Evolutionary conservation across 2,888 invertebrate genomes (phyloP).

Genomic region (Podotricha telesiphe): DNA sequence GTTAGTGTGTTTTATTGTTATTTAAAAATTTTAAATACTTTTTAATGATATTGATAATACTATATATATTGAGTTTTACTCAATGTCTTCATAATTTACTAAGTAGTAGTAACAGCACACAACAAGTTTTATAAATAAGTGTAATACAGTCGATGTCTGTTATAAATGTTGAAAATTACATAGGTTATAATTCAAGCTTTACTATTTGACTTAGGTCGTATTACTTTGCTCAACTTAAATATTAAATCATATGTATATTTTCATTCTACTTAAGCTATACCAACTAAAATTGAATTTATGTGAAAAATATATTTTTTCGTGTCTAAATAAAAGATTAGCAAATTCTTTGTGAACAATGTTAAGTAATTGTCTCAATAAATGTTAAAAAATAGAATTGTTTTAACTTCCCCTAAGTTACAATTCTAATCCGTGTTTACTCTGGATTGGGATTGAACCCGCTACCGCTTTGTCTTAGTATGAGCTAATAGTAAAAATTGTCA

Average conservation of each 20-base stretch:
- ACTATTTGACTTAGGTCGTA: neutral
- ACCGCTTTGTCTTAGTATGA: too few relatives aligned
- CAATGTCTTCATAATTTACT: slow-evolving; percentile 16
- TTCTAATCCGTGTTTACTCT: too few relatives aligned
- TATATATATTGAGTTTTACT: neutral
- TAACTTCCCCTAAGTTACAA: too few relatives aligned
- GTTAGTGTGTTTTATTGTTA: too few relatives aligned
- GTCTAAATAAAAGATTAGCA: slow-evolving; percentile 1
- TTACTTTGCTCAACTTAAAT: slow-evolving; percentile 3
- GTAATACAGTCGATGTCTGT: neutral
- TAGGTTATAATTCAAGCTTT: neutral
- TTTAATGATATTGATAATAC: too few relatives aligned
- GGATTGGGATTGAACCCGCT: too few relatives aligned
- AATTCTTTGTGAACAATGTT: slow-evolving; percentile 11
- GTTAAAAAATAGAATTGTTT: neutral
- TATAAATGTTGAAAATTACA: neutral
- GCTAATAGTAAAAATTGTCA: neutral
- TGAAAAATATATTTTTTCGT: slow-evolving; percentile 17
- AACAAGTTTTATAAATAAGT: neutral
- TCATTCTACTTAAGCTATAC: neutral
- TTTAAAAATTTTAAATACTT: too few relatives aligned
- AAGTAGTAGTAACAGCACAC: neutral
- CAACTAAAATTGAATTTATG: neutral
- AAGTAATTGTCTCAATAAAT: slow-evolving; percentile 12
- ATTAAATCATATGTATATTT: neutral